phyloP scores from a whole-genome alignment of 2,797 vertebrate species.

The Natrix natrix region DNA sequence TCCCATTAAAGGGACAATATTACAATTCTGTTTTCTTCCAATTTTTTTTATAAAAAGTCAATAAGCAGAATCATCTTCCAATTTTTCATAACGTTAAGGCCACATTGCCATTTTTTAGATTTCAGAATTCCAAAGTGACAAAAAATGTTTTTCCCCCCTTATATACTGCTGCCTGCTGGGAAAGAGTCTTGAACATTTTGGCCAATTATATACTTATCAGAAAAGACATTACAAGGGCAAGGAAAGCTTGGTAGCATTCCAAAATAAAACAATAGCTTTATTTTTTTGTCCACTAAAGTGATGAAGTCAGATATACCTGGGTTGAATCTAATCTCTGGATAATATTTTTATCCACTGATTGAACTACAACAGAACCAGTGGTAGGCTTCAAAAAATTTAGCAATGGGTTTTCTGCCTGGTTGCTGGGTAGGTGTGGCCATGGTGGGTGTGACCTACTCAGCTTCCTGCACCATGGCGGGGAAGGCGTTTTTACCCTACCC shows the following conservation, averaged over 20 bases:
- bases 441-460: no score
- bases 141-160: neutral
- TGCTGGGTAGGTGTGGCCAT: no score
- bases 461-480: no score
- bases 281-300: neutral
- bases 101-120: neutral
- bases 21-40: neutral
- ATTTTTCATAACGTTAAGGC: neutral
- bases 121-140: neutral
- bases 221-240: neutral
- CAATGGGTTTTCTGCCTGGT: no score
- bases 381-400: no score
- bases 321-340: neutral
- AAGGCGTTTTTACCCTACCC: no score
- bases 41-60: neutral
- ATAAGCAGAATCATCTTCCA: neutral
- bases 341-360: neutral
- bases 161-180: neutral
- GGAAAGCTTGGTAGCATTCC: neutral
- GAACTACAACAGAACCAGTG: neutral
- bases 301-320: neutral
- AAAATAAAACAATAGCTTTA: neutral
- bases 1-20: neutral
- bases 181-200: neutral
- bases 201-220: neutral